Percentiles rank a stretch among this genome's conserved stretches.
Evolutionary conservation across 2,113 vertebrate species (phyloP).

Genomic region (Brachypodius melanocephalos): DNA sequence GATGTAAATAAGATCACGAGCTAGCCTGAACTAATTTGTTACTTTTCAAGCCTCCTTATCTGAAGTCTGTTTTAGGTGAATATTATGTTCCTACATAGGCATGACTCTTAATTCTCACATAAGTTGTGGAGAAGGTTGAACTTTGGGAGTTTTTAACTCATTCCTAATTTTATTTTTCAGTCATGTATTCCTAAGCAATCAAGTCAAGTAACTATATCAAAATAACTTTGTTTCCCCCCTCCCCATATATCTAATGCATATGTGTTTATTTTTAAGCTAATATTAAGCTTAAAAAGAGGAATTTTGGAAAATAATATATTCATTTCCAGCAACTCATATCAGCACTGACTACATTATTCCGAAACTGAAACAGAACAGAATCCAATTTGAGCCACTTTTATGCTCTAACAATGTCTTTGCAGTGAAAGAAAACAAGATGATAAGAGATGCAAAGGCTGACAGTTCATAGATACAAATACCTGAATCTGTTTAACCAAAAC

Average conservation of each 20-base stretch:
- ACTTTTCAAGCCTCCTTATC: not conserved
- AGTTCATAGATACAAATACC: not conserved
- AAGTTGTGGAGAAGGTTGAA: not conserved
- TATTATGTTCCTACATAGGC: not conserved
- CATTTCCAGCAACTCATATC: not conserved
- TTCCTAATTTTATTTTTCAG: not conserved
- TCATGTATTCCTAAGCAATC: rapidly evolving
- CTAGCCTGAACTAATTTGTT: not conserved
- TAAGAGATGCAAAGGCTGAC: not conserved
- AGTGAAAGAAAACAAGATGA: not conserved
- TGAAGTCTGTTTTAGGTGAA: not conserved
- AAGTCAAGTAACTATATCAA: not conserved
- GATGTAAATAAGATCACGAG: not conserved
- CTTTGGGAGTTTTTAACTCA: rapidly evolving
- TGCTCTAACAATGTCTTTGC: not conserved
- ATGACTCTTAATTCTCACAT: not conserved
- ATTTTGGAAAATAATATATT: not conserved
- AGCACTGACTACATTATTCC: not conserved
- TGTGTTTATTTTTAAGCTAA: not conserved
- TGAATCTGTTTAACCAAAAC: not conserved
- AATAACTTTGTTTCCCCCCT: rapidly evolving
- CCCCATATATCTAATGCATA: not conserved
- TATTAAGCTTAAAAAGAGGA: not conserved
- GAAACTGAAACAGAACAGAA: not conserved
- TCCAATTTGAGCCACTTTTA: not conserved